Evolutionary conservation across 2,113 vertebrate genomes (phyloP).

Genomic region (Coptodon rendalli): DNA sequence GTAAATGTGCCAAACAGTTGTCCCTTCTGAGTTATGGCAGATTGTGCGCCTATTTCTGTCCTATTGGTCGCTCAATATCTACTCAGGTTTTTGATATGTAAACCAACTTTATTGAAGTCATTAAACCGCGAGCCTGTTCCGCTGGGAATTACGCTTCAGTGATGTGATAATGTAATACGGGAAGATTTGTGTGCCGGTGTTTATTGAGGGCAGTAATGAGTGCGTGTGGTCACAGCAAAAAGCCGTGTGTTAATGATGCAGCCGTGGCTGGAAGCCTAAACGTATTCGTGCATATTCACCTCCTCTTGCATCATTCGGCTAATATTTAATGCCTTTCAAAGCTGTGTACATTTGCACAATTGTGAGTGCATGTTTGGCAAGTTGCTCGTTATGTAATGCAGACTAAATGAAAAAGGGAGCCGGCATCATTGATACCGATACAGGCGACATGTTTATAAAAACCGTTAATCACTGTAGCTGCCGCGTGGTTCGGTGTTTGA

Average conservation of each 20-base stretch:
- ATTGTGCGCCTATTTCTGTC: slow-evolving; percentile 14
- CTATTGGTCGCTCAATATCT: not conserved
- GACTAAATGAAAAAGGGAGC: not conserved
- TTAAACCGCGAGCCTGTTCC: slow-evolving; percentile 18
- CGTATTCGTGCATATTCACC: not conserved
- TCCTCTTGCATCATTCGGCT: not conserved
- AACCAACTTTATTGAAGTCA: slow-evolving; percentile 54
- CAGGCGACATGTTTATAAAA: slow-evolving; percentile 11
- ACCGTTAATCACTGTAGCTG: not conserved
- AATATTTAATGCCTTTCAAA: slow-evolving; percentile 7
- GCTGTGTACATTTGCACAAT: not conserved
- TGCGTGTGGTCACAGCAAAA: slow-evolving; percentile 25
- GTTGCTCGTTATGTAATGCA: not conserved
- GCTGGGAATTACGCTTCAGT: slow-evolving; percentile 8
- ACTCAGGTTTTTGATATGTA: slow-evolving; percentile 40
- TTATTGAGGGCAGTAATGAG: slow-evolving; percentile 32
- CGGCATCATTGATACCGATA: not conserved
- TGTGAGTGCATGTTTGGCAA: not conserved
- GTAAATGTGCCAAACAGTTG: not conserved
- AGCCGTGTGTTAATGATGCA: slow-evolving; percentile 39
- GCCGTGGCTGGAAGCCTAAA: not conserved
- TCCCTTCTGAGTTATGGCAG: not conserved
- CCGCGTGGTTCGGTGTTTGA: not conserved
- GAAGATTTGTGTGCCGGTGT: slow-evolving; percentile 1
- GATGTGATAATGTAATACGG: not conserved